These are phyloP conservation scores for Trididemnum nubilum DNA, from an alignment of 23 tunicate species.

Conservation along the genomic window DNA sequence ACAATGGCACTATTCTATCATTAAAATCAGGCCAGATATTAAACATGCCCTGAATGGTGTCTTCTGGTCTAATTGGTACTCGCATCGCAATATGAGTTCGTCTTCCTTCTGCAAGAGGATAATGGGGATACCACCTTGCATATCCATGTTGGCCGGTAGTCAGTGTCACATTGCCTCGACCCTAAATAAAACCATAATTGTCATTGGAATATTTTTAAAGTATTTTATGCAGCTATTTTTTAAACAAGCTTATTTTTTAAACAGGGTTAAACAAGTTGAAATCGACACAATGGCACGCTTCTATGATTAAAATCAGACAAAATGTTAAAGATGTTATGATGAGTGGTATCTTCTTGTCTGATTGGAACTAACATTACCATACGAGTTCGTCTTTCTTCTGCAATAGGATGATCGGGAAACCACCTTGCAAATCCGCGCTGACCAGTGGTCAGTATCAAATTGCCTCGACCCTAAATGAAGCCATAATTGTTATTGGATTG, in stretches of 20 bases:
- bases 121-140: not conserved
- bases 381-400: not conserved
- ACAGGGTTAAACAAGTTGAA: not conserved
- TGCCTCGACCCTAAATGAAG: not conserved
- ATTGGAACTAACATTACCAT: not conserved
- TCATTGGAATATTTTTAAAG: no score
- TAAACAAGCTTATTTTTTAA: no score
- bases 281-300: not conserved
- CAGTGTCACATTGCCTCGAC: not conserved
- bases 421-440: not conserved
- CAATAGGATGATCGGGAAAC: not conserved
- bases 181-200: not conserved
- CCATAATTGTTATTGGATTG: no score
- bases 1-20: not conserved
- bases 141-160: not conserved
- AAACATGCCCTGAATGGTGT: not conserved
- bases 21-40: not conserved
- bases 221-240: no score
- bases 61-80: not conserved
- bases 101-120: not conserved
- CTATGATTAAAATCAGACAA: not conserved
- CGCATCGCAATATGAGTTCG: not conserved
- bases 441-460: not conserved
- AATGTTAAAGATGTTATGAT: no score
- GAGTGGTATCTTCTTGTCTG: not conserved